Base-by-base conservation (phyloP, 2,797 vertebrate species). In the Calcarius lapponicus region DNA sequence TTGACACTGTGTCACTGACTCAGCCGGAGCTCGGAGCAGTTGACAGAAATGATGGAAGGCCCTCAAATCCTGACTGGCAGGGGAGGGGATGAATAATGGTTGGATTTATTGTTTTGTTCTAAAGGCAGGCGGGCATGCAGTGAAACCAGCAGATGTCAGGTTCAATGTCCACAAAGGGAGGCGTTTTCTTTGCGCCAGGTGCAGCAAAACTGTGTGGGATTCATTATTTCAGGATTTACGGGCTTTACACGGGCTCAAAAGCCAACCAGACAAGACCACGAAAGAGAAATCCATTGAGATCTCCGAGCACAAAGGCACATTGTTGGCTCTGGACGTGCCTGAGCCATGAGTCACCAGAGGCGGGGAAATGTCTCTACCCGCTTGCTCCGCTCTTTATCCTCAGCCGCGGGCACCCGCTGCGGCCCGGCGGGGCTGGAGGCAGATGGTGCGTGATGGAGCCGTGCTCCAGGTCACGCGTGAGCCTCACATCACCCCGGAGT, bases 281-380 rank as follows among this genome's bases (percentile, higher is more conserved):
- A 88, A 90, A 94, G 95, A 91, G 94, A 92, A 96, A 95, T 82
- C 91, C 91, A 87, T 62, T 66, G 91, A 87, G 95, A 89, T 92
- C 79, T 79, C 45, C 0, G 17, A 78, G 65, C 1, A 96, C 96
- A 96, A 96, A 94, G 76, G 72, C 85, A 36, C 80, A 86, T 91
- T 96, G 95, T 95, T 54, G 91, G 91, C 81, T 80, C 87, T 53
- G 81, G n/a, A 70, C 80, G 45, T 60, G 95, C 87, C 94, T 74
- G 94, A 90, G 91, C 93, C 93, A 2, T 96, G 96, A 96, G 85
- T 96, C 96, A 95, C 94, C 82, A 71, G 79, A 71, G 93, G 71
- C 71, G 12, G 89, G 91, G 93, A 92, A 92, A 88, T 42, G 81
- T 94, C 81, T 31, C 58, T 66, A 0, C 74, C 42, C 18, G 42